Evolutionary conservation across 2,888 invertebrate genomes (phyloP).

Genomic region (Hyles lineata): DNA sequence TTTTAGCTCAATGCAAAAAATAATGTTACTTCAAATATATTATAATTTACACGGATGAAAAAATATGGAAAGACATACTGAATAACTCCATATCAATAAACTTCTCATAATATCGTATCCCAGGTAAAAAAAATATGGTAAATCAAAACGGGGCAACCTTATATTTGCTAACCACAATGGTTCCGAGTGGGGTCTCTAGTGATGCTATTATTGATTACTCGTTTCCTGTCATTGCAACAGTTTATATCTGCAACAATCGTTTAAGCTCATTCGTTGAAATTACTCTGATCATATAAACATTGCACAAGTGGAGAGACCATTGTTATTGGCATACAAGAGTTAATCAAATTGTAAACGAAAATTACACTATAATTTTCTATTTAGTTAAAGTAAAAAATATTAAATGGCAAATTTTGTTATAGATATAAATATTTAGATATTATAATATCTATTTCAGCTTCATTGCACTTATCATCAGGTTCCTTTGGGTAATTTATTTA

Average conservation of each 20-base stretch:
- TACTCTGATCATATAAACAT: slow-evolving; percentile 8
- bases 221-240: slow-evolving; percentile 7
- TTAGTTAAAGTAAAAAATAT: too few species aligned
- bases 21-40: too few species aligned
- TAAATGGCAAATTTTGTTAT: too few species aligned
- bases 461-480: too few species aligned
- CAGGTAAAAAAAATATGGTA: background rate
- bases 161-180: background rate
- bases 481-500: too few species aligned
- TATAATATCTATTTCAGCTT: too few species aligned
- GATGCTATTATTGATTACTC: slow-evolving; percentile 8
- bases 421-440: too few species aligned
- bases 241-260: slow-evolving; percentile 24
- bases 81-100: too few species aligned
- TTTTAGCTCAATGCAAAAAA: too few species aligned
- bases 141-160: background rate
- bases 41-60: too few species aligned
- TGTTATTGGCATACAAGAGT: background rate
- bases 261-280: slow-evolving; percentile 33
- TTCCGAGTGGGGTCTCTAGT: background rate
- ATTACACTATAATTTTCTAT: background rate
- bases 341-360: background rate
- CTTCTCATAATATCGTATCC: too few species aligned
- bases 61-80: too few species aligned
- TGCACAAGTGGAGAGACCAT: background rate